A percentile compares a stretch with the other conserved stretches of the same genome.
Conservation (phyloP, 2,888 invertebrate genomes). For the Acleris cristana region DNA sequence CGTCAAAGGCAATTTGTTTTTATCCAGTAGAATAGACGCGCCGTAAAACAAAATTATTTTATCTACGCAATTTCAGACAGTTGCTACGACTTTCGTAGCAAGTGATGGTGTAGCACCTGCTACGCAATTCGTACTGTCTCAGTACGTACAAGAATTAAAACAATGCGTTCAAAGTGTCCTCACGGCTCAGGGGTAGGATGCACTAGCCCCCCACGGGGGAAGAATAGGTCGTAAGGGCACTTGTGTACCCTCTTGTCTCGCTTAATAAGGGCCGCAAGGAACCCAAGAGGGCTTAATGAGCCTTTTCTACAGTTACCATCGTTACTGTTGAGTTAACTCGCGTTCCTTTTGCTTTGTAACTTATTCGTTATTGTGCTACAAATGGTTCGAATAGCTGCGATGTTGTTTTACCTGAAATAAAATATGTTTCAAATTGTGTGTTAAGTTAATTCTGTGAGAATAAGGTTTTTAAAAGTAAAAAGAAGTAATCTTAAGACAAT, state of each 20-base stretch:
- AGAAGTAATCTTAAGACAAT: too few species aligned
- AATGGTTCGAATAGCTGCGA: conserved; percentile 7
- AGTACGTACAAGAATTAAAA: conserved; percentile 14
- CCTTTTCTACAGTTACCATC: conserved; percentile 48
- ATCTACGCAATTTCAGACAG: neutral
- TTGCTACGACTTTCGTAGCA: conserved; percentile 1
- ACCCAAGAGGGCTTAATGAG: conserved; percentile 69
- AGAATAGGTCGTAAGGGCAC: conserved; percentile 50
- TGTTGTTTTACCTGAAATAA: too few species aligned
- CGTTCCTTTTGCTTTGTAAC: conserved; percentile 29
- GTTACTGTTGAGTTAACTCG: conserved; percentile 37
- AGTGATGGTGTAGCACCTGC: neutral
- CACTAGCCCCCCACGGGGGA: conserved; percentile 34
- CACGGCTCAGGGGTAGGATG: conserved; percentile 35
- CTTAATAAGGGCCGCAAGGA: conserved; percentile 66
- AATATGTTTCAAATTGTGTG: too few species aligned
- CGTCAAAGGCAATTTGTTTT: too few species aligned
- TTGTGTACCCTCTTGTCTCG: conserved; percentile 55
- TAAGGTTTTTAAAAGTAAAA: too few species aligned
- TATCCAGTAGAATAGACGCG: too few species aligned
- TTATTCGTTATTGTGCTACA: conserved; percentile 17
- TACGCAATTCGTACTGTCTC: neutral
- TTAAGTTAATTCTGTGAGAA: too few species aligned
- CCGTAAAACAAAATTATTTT: neutral
- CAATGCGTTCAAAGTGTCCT: conserved; percentile 29